Percentiles rank a stretch among this genome's conserved stretches.
Evolutionary conservation across 1,140 invertebrate genomes (phyloP).

Genomic region (Galendromus occidentalis): DNA sequence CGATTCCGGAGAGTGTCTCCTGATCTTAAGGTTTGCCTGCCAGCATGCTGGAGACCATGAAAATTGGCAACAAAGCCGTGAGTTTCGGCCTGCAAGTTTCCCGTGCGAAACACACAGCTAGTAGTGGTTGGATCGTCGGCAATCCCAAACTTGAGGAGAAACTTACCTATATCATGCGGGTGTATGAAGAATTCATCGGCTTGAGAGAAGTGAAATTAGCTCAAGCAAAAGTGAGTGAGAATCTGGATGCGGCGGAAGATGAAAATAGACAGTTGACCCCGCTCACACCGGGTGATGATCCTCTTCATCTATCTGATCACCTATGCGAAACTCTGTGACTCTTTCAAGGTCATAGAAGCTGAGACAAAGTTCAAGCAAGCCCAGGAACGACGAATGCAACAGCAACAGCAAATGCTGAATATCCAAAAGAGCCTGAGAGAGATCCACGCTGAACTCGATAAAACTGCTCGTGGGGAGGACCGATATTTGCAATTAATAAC

Average conservation of each 20-base stretch:
- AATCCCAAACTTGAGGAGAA: slow-evolving; percentile 15
- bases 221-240: slow-evolving; percentile 29
- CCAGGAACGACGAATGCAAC: slow-evolving; percentile 38
- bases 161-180: slow-evolving; percentile 22
- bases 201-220: slow-evolving; percentile 30
- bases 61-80: no score
- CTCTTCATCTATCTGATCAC: not conserved
- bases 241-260: slow-evolving; percentile 15
- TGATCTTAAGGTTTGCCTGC: no score
- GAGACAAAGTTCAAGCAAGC: slow-evolving; percentile 37
- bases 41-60: no score
- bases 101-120: no score
- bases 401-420: slow-evolving; percentile 33
- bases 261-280: not conserved
- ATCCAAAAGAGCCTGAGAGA: slow-evolving; percentile 41
- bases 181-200: slow-evolving; percentile 32
- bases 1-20: no score
- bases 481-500: slow-evolving; percentile 39
- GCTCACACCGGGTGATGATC: not conserved
- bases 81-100: no score
- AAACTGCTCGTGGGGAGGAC: slow-evolving; percentile 43
- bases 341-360: slow-evolving; percentile 35
- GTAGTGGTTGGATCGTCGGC: not conserved
- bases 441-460: slow-evolving; percentile 43
- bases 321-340: slow-evolving; percentile 30